phyloP scores from a whole-genome alignment of 2,113 vertebrate species.

The Neofelis nebulosa region DNA sequence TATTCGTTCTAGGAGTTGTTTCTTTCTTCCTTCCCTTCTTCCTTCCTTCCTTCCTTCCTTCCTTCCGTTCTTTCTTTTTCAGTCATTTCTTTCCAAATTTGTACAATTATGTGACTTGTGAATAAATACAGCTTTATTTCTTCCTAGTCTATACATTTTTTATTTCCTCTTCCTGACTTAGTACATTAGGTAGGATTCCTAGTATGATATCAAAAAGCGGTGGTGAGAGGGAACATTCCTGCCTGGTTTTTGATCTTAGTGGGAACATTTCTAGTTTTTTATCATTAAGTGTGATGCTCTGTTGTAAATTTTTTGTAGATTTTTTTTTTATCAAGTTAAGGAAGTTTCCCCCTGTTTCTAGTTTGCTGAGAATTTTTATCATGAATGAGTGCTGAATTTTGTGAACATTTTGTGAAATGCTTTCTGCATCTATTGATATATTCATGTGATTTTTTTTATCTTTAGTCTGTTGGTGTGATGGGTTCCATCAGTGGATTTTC shows the following conservation, averaged over 20 bases:
- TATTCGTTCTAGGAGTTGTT: not conserved
- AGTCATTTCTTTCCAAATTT: not conserved
- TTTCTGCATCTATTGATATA: not conserved
- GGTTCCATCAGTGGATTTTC: not conserved
- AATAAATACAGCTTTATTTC: not conserved
- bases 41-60: no score
- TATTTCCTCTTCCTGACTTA: not conserved
- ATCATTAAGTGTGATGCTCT: not conserved
- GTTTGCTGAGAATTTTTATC: not conserved
- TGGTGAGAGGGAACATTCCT: not conserved
- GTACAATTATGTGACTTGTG: not conserved
- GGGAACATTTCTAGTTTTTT: not conserved
- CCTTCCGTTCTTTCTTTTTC: not conserved
- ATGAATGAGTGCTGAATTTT: not conserved
- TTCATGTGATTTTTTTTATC: not conserved
- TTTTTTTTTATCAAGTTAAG: not conserved
- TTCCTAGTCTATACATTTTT: not conserved
- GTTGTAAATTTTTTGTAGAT: not conserved
- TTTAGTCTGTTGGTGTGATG: not conserved
- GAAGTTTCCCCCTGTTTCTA: not conserved
- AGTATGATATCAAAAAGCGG: not conserved
- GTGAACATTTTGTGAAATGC: not conserved
- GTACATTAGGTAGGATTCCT: not conserved
- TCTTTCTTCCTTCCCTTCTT: no score
- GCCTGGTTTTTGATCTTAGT: not conserved